These are phyloP conservation scores for Catostomus latipinnis DNA, from an alignment of 2,797 vertebrate species.

Conservation along the genomic window DNA sequence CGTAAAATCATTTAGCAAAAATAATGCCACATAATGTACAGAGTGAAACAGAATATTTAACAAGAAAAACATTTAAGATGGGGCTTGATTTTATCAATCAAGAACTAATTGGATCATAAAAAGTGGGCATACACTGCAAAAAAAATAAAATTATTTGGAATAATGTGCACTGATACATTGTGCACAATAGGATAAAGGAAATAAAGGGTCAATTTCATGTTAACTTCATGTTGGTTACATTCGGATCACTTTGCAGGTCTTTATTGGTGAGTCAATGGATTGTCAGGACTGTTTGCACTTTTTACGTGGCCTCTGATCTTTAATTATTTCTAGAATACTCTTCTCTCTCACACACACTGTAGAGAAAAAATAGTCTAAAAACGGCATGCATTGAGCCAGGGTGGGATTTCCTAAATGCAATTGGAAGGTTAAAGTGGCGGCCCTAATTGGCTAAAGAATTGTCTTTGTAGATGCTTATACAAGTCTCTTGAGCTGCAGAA, in stretches of 20 bases:
- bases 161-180: not conserved
- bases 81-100: too few relatives aligned
- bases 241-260: not conserved
- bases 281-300: not conserved
- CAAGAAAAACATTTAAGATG: too few relatives aligned
- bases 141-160: too few relatives aligned
- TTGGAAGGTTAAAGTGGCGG: slow-evolving; percentile 32
- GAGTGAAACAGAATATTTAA: too few relatives aligned
- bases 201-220: not conserved
- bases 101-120: too few relatives aligned
- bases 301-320: not conserved
- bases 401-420: slow-evolving; percentile 56
- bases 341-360: not conserved
- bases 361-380: not conserved
- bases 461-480: slow-evolving; percentile 29
- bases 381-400: slow-evolving; percentile 8
- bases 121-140: too few relatives aligned
- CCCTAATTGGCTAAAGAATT: slow-evolving; percentile 56
- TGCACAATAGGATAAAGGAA: not conserved
- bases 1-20: too few relatives aligned
- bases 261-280: not conserved
- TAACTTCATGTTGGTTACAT: too few relatives aligned
- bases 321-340: not conserved
- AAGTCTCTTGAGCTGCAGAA: slow-evolving; percentile 46
- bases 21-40: too few relatives aligned